Percentiles rank a stretch among this genome's conserved stretches.
Conservation (phyloP, 2,113 vertebrate genomes). For the Indri indri region DNA sequence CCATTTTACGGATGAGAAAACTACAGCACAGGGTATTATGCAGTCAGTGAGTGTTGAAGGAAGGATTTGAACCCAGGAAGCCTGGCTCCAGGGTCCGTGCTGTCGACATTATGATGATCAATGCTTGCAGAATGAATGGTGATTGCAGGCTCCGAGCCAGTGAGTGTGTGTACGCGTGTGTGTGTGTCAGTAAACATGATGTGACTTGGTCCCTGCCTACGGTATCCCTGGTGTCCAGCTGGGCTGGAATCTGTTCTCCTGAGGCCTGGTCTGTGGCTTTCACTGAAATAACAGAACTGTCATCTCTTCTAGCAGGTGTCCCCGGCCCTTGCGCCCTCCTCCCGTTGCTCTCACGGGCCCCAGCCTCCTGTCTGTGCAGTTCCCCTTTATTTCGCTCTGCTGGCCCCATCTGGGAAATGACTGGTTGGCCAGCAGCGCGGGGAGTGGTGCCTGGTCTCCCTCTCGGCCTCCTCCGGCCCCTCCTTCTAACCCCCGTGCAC, state of each 20-base stretch:
- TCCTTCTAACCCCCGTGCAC: not conserved
- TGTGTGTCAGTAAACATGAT: not conserved
- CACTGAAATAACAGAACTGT: not conserved
- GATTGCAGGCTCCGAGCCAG: not conserved
- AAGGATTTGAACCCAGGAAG: not conserved
- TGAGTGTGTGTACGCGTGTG: not conserved
- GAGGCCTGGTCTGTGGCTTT: conserved; percentile 8
- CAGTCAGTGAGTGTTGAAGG: not conserved
- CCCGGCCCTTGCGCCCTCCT: not conserved
- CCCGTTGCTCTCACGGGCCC: rapidly evolving
- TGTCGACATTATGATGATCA: rapidly evolving
- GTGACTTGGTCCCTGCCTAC: not conserved
- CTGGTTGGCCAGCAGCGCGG: not conserved
- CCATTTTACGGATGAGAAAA: not conserved
- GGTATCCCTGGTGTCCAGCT: not conserved
- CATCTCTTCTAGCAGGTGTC: not conserved
- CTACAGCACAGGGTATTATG: not conserved
- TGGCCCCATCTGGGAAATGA: not conserved
- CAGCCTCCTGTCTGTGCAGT: not conserved
- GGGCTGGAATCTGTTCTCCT: not conserved
- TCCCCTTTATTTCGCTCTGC: not conserved
- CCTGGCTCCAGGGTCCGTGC: not conserved
- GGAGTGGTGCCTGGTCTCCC: not conserved
- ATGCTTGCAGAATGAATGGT: not conserved
- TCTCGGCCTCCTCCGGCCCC: not conserved